Conservation (phyloP, 2,113 vertebrate genomes). For the Pungitius pungitius region DNA sequence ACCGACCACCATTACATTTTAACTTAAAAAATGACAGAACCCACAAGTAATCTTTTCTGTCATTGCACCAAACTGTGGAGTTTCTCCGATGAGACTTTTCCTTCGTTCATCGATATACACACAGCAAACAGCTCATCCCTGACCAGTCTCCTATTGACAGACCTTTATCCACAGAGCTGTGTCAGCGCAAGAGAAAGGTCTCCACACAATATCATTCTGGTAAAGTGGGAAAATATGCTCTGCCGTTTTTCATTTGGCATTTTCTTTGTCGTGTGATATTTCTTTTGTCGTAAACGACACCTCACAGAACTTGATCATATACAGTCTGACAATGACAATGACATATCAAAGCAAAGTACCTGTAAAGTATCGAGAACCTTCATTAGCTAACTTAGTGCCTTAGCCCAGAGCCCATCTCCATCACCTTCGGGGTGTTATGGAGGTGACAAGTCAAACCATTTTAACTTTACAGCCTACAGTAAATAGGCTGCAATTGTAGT, state of each 20-base stretch:
- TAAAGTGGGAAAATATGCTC: not conserved
- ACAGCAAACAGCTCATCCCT: not conserved
- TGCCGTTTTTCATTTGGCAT: not conserved
- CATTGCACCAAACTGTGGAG: not conserved
- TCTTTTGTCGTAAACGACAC: not conserved
- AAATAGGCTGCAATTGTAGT: slow-evolving; percentile 32
- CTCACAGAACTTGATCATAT: not conserved
- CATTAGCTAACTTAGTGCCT: slow-evolving; percentile 11
- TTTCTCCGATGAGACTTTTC: not conserved
- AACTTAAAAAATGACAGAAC: not conserved
- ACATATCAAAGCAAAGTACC: not conserved
- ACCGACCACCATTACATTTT: not conserved
- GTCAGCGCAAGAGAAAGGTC: not conserved
- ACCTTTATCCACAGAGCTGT: not conserved
- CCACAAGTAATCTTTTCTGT: not conserved
- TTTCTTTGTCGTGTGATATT: not conserved
- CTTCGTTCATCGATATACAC: not conserved
- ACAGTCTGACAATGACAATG: not conserved
- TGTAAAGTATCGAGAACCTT: not conserved
- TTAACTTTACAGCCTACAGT: slow-evolving; percentile 49
- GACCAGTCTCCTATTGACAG: not conserved
- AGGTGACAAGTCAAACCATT: slow-evolving; percentile 29
- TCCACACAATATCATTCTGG: not conserved
- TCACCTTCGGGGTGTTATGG: slow-evolving; percentile 15
- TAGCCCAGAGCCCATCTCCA: slow-evolving; percentile 1